These are phyloP conservation scores for Lophotriccus pileatus DNA, from an alignment of 2,797 vertebrate species.

Conservation along the genomic window DNA sequence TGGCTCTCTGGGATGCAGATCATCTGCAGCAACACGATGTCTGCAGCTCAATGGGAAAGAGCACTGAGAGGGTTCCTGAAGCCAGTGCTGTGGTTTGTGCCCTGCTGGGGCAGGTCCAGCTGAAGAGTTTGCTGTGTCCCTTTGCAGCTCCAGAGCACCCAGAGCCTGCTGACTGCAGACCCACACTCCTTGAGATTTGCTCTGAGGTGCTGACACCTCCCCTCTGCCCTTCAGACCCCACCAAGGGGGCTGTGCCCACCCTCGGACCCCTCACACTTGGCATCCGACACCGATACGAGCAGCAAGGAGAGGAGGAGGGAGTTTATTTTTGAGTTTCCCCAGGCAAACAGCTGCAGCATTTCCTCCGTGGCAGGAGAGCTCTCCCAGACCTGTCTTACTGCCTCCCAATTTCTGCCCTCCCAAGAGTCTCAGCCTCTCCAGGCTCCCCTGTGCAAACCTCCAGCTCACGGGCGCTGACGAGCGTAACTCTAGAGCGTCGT, in stretches of 20 bases:
- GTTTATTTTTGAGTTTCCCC: conserved; percentile 41
- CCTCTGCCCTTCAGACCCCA: background rate
- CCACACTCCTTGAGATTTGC: background rate
- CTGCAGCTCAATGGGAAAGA: background rate
- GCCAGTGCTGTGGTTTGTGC: background rate
- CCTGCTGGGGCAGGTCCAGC: background rate
- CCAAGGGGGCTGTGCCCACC: background rate
- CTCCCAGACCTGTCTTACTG: background rate
- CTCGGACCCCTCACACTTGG: background rate
- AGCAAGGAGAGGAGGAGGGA: background rate
- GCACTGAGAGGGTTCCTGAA: background rate
- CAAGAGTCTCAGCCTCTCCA: background rate
- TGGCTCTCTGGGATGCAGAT: background rate
- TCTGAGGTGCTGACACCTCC: background rate
- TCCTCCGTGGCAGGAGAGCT: background rate
- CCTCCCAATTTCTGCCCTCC: conserved; percentile 18
- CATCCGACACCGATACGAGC: background rate
- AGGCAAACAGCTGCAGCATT: conserved; percentile 48
- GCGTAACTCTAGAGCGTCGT: conserved; percentile 31
- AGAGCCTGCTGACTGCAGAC: background rate
- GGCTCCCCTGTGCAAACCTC: background rate
- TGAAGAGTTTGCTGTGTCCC: background rate
- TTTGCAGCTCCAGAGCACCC: background rate
- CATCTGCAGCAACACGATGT: background rate
- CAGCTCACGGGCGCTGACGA: background rate